A percentile compares a stretch with the other conserved stretches of the same genome.
Evolutionary conservation across 2,797 vertebrate species (phyloP).

Genomic region (Streptopelia turtur): DNA sequence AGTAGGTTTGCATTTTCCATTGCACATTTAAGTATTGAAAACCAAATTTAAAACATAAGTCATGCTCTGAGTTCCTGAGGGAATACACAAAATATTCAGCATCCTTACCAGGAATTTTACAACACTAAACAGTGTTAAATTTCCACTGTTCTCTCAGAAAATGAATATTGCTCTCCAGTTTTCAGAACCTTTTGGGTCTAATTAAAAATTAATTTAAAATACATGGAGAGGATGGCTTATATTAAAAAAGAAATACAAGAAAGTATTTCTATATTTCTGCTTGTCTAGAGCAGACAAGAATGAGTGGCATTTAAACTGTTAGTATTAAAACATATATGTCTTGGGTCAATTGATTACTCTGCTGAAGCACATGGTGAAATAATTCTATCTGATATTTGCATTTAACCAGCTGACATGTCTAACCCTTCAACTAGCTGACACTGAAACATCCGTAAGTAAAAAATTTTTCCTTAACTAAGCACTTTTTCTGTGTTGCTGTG

Average conservation of each 20-base stretch:
- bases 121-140: not conserved
- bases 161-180: not conserved
- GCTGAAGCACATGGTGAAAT: not conserved
- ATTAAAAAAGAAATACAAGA: conserved; percentile 5
- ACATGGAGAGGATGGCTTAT: not conserved
- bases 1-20: not conserved
- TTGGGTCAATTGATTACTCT: not conserved
- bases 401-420: not conserved
- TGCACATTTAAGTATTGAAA: not conserved
- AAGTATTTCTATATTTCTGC: not conserved
- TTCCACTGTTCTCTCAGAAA: not conserved
- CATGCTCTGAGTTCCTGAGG: not conserved
- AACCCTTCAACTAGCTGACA: not conserved
- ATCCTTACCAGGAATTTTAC: not conserved
- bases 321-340: not conserved
- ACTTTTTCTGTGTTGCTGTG: not conserved
- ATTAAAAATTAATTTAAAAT: not conserved
- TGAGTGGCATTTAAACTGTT: not conserved
- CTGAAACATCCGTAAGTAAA: not conserved
- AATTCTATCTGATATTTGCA: not conserved
- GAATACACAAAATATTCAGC: not conserved
- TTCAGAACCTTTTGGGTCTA: not conserved
- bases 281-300: not conserved
- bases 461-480: not conserved
- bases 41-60: not conserved